These are phyloP conservation scores for Sepiola atlantica DNA, from an alignment of 2,888 invertebrate genomes.

Conservation along the genomic window DNA sequence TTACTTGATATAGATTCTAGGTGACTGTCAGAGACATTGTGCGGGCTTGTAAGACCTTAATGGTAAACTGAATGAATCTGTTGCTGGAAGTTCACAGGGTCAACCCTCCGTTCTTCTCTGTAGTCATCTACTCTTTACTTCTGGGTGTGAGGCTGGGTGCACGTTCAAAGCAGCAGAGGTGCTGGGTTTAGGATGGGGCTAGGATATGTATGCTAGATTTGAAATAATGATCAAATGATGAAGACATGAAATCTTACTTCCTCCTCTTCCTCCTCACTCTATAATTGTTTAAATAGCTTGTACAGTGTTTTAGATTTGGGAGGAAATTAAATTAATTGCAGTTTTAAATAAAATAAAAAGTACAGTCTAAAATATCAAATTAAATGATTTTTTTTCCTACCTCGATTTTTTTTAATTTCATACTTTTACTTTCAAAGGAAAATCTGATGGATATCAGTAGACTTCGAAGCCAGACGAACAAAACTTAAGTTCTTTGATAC, in stretches of 20 bases:
- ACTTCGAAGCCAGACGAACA: too few species aligned
- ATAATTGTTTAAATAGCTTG: neutral
- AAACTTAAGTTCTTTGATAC: too few species aligned
- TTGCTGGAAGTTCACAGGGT: neutral
- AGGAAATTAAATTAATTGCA: neutral
- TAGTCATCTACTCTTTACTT: constrained; percentile 13
- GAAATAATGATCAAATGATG: neutral
- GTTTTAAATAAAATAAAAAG: neutral
- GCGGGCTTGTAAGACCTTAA: constrained; percentile 45
- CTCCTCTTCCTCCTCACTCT: neutral
- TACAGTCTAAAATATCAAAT: neutral
- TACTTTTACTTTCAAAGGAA: neutral
- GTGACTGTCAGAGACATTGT: constrained; percentile 46
- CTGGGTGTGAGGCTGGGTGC: neutral
- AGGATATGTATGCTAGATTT: neutral
- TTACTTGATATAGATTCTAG: constrained; percentile 43
- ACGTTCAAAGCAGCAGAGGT: neutral
- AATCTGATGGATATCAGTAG: neutral
- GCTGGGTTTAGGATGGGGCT: neutral
- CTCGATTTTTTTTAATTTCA: neutral
- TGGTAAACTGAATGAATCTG: constrained; percentile 46
- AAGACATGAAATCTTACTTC: neutral
- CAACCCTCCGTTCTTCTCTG: constrained; percentile 1
- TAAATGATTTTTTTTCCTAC: neutral
- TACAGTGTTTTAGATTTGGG: neutral